Percentiles rank a stretch among this genome's conserved stretches.
phyloP scores from a whole-genome alignment of 1,140 invertebrate species.

The Chionoecetes opilio region DNA sequence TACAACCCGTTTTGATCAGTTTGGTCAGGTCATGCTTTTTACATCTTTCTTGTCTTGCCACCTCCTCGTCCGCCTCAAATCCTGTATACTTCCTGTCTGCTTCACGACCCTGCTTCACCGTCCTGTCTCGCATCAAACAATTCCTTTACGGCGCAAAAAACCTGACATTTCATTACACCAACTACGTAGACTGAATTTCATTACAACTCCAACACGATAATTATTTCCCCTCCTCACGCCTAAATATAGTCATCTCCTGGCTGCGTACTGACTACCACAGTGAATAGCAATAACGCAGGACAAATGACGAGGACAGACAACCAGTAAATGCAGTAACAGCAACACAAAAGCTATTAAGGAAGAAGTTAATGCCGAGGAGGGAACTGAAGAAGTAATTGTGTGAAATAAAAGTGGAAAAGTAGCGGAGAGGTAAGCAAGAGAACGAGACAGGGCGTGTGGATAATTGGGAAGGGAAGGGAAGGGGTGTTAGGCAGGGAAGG shows the following conservation, averaged over 20 bases:
- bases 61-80: background rate
- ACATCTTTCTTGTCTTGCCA: background rate
- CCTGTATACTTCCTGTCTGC: background rate
- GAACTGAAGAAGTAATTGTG: slow-evolving; percentile 1
- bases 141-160: too few relatives aligned
- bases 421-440: background rate
- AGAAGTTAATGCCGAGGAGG: background rate
- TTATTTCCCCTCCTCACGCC: too few relatives aligned
- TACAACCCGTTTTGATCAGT: too few relatives aligned
- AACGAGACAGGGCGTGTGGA: background rate
- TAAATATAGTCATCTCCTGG: too few relatives aligned
- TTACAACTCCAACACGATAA: too few relatives aligned
- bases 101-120: background rate
- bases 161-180: too few relatives aligned
- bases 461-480: slow-evolving; percentile 6
- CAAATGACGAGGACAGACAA: background rate
- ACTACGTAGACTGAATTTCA: too few relatives aligned
- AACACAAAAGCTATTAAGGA: background rate
- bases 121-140: too few relatives aligned
- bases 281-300: background rate
- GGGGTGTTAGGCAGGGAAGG: slow-evolving; percentile 1
- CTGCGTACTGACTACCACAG: too few relatives aligned
- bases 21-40: too few relatives aligned
- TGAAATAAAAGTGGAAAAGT: background rate
- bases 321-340: background rate